Evolutionary conservation across 2,888 invertebrate genomes (phyloP).

Genomic region (Melanostoma mellinum): DNA sequence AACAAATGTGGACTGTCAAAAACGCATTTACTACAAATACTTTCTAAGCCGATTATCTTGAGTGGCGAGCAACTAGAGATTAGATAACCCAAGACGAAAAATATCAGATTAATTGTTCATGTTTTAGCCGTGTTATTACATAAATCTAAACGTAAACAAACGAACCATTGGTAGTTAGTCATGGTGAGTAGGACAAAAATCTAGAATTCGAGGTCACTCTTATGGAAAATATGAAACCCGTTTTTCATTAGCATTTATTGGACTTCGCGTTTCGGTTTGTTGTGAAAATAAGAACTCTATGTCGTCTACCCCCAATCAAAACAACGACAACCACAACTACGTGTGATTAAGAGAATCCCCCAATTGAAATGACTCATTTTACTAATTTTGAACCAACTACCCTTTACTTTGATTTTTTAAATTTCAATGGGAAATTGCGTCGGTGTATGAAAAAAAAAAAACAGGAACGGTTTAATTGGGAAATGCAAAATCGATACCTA

Average conservation of each 20-base stretch:
- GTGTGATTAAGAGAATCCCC: slow-evolving; percentile 28
- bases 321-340: background rate
- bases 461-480: background rate
- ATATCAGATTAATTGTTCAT: too few species aligned
- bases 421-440: slow-evolving; percentile 56
- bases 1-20: slow-evolving; percentile 16
- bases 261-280: slow-evolving; percentile 34
- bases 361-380: slow-evolving; percentile 62
- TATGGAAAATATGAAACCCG: slow-evolving; percentile 19
- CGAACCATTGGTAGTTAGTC: slow-evolving; percentile 27
- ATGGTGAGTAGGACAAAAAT: background rate
- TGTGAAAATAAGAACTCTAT: slow-evolving; percentile 24
- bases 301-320: background rate
- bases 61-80: too few species aligned
- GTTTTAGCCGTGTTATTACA: background rate
- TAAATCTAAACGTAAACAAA: slow-evolving; percentile 56
- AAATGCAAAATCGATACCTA: background rate
- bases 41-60: too few species aligned
- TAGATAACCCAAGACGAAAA: too few species aligned
- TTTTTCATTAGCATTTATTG: slow-evolving; percentile 27
- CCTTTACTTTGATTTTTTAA: slow-evolving; percentile 29
- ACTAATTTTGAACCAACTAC: background rate
- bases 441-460: slow-evolving; percentile 8
- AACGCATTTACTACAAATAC: background rate
- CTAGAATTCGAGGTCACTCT: slow-evolving; percentile 20